Base-by-base conservation (phyloP, 2,797 vertebrate genomes). In the Buceros bicornis region DNA sequence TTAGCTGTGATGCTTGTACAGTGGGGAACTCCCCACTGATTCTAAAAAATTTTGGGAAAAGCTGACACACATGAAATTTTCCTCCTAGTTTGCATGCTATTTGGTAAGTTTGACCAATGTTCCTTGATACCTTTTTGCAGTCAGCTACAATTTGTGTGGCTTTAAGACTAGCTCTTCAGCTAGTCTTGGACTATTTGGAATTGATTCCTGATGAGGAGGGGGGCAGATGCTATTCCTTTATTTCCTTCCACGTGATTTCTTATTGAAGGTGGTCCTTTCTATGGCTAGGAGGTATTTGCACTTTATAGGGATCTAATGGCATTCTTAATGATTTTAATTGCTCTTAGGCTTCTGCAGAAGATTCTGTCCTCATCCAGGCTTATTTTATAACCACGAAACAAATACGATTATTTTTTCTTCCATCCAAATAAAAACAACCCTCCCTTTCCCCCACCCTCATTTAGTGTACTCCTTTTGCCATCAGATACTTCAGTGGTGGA, bases 1-100 rank as follows among this genome's bases (percentile, higher is more conserved):
- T 96, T 95, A 94, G 20, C 76, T 78, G 18, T 40, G 65, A 43
- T 84, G 79, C 31, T 88, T 65, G 47, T 83, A 72, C 78, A 87
- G 48, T 78, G 56, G 82, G 61, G 82, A 93, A 66, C 79, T 72
- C 95, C 54, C 89, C 58, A 82, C 62, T 61, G 54, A 51, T 83
- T 40, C 61, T 72, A 71, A 58, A 92, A 67, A 77, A 73, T 4
- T 12, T 7, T 33, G 29, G 65, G 29, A 82, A 91, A 90, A 87
- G 33, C 83, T 93, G 57, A 24, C 50, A 70, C 33, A 54, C 2
- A 2, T 50, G 35, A 85, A 80, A 42, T 62, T 89, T 85, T 85
- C 50, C 43, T 90, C 53, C 19, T 28, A 58, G 1, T 86, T 89
- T 84, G 22, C 60, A 45, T 79, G n/a, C 18, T 73, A 0, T 72